Conservation (phyloP, 2,888 invertebrate genomes). For the Tetranychus piercei region DNA sequence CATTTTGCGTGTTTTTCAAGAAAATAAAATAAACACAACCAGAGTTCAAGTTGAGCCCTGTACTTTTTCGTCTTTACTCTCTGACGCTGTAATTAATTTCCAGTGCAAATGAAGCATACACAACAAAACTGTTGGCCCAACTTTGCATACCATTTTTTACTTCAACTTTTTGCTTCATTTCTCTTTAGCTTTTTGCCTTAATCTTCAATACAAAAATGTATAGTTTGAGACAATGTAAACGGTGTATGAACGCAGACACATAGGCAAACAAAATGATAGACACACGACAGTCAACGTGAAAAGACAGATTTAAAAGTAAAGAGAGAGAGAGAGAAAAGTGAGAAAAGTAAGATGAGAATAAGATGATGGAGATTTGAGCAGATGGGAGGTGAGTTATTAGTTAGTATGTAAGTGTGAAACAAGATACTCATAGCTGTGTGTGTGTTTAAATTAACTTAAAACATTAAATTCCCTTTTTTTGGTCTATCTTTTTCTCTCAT, state of each 20-base stretch:
- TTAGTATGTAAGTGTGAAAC: neutral
- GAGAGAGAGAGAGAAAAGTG: neutral
- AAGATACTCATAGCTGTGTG: neutral
- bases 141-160: neutral
- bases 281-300: neutral
- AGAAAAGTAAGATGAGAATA: neutral
- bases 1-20: neutral
- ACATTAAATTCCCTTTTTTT: neutral
- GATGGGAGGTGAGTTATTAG: conserved; percentile 1
- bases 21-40: neutral
- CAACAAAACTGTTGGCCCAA: neutral
- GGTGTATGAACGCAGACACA: neutral
- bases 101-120: neutral
- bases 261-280: neutral
- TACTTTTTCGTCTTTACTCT: neutral
- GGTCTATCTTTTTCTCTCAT: neutral
- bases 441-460: neutral
- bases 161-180: no score
- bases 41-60: neutral
- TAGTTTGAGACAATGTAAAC: neutral
- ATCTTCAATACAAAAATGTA: neutral
- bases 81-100: neutral
- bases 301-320: neutral
- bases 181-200: no score
- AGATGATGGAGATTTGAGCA: conserved; percentile 1